Base-by-base conservation (phyloP, 2,888 invertebrate genomes). In the Incurvaria masculella region DNA sequence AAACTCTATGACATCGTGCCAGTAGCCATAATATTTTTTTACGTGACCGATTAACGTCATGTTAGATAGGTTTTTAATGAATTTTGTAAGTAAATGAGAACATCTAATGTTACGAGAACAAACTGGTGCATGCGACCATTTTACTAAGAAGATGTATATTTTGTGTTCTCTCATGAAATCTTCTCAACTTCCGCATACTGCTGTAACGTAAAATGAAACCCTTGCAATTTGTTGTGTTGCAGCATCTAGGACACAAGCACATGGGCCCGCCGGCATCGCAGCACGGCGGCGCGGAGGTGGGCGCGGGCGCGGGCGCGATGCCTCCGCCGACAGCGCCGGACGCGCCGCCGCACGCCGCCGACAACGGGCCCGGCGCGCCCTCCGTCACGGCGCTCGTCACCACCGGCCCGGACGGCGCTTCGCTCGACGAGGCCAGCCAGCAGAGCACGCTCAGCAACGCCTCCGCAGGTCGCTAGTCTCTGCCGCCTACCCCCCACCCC, bases 401-500 rank as follows among this genome's bases (percentile, higher is more conserved):
- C 55, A 93, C 94, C 48, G 94, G 94, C 3, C 94, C 94, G 16
- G 94, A 94, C 75, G 94, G 94, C 51, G 84, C 91, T 55, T 87
- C 89, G 42, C 82, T 94, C 56, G 94, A 94, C 68, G 94, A 94
- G 71, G 94, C 89, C 60, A 92, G 92, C 60, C 94, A 94, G 69
- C 94, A 94, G 72, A 94, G 94, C 61, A 94, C 94, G 56, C 82
- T 94, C 56, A 94, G 93, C 49, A 94, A 94, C 73, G 93, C 94
- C 51, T 95, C 95, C 55, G 93, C 92, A 65, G 92, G 92, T 93
- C 69, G 64, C 72, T 20, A 42, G 21, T 17, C 39, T 23, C 14
- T 44, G 19, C 39, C 45, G 46, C 21, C 42, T 45, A 46, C 51
- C 47, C 11, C 39, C 11, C 45, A 11, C 10, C n/a, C 42, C 19